phyloP scores from a whole-genome alignment of 2,797 vertebrate genomes.

The Propithecus deckenii region DNA sequence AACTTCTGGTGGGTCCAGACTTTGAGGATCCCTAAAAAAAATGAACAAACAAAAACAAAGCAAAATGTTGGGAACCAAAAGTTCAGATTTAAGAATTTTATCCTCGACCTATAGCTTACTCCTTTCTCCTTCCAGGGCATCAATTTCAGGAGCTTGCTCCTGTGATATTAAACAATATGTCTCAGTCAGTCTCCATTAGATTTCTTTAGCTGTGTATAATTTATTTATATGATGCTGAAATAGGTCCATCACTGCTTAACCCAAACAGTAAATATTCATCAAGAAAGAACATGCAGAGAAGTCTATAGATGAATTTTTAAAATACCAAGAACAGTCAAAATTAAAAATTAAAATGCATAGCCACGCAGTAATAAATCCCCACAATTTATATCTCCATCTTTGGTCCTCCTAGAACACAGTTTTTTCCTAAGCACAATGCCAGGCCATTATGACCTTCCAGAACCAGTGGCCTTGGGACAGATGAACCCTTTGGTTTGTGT shows the following conservation, averaged over 20 bases:
- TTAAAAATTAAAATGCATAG: not conserved
- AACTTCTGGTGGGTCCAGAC: constrained; percentile 94
- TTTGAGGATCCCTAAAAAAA: constrained; percentile 91
- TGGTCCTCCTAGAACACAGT: not conserved
- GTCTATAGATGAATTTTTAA: constrained; percentile 39
- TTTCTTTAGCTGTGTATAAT: not conserved
- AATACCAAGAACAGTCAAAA: not conserved
- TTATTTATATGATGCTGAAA: constrained; percentile 26
- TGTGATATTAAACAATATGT: not conserved
- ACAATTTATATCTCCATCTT: not conserved
- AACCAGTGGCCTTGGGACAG: not conserved
- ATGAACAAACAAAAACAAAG: constrained; percentile 56
- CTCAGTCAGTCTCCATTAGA: not conserved
- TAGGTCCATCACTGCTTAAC: not conserved
- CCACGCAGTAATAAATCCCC: not conserved
- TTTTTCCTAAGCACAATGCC: not conserved
- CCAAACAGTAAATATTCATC: constrained; percentile 54
- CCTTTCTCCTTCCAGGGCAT: not conserved
- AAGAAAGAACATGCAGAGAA: constrained; percentile 4
- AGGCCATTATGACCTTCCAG: not conserved
- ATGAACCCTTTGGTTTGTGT: not conserved
- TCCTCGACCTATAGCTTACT: not conserved
- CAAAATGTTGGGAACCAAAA: not conserved
- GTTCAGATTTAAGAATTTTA: not conserved
- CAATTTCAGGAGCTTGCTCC: not conserved